Base-by-base conservation (phyloP, 2,888 invertebrate genomes). In the Dinocampus coccinellae region DNA sequence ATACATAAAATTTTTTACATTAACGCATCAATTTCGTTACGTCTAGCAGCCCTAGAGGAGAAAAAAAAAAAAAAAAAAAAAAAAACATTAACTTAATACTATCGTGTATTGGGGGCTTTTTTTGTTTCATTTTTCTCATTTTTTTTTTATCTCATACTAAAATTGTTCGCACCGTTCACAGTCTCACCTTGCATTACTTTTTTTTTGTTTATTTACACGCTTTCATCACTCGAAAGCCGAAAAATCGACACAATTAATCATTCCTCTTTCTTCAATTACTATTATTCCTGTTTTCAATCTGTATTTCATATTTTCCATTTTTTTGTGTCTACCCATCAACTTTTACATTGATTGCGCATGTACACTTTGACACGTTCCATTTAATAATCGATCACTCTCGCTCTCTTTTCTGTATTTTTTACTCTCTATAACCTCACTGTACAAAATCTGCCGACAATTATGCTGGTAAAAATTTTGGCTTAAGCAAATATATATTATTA, bases 81-180 rank as follows among this genome's bases (percentile, higher is more conserved):
- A 33, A 64, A 57, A 52, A 61, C 52, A 81, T 83, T 81, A 78
- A 83, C 82, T 82, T 82, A 84, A 83, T 82, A 83, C 83, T 83
- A 83, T 82, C 76, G 77, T 79, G 79, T 78, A 77, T 75, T 76
- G 53, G 69, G n/a, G n/a, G n/a, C n/a, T n/a, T n/a, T n/a, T n/a
- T n/a, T n/a, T n/a, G n/a, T n/a, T n/a, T n/a, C n/a, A n/a, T n/a
- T n/a, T n/a, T n/a, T n/a, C n/a, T n/a, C 71, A 71, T 75, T 74
- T 62, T 70, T 69, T 71, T 55, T 65, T 57, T 52, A 68, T 61
- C 34, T 33, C 42, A 42, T 42, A 42, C 24, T 55, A 9, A 11
- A 2, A 24, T 57, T 57, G n/a, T 57, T 26, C 29, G 26, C 57
- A 24, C 57, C 57, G 2, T n/a, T 57, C 10, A n/a, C n/a, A 26